phyloP scores from a whole-genome alignment of 2,113 vertebrate species.

The Balaeniceps rex region DNA sequence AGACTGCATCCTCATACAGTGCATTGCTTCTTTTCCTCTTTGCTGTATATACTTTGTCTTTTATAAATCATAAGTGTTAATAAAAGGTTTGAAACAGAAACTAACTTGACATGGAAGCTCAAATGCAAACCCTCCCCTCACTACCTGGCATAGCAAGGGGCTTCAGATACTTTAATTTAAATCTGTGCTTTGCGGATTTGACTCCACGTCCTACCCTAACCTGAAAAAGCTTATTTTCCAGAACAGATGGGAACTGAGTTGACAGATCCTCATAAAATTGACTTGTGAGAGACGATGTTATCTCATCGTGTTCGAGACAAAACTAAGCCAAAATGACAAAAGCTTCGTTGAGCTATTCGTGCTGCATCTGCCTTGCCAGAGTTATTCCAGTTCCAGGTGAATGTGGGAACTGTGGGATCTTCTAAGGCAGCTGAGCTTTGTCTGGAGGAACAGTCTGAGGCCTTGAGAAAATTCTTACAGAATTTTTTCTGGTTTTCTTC shows the following conservation, averaged over 20 bases:
- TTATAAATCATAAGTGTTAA: neutral
- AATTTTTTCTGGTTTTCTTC: neutral
- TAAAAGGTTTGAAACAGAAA: slow-evolving; percentile 6
- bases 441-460: neutral
- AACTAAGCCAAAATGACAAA: slow-evolving; percentile 28
- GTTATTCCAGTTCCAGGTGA: neutral
- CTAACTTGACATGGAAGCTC: neutral
- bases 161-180: neutral
- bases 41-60: neutral
- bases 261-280: slow-evolving; percentile 51
- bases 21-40: neutral
- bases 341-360: neutral
- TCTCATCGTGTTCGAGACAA: neutral
- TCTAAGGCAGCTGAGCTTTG: neutral
- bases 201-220: neutral
- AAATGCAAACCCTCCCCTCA: neutral
- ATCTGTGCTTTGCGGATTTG: neutral
- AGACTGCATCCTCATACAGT: neutral
- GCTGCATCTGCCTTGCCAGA: neutral
- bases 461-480: neutral
- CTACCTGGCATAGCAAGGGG: neutral
- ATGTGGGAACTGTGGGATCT: neutral
- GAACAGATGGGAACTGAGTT: slow-evolving; percentile 26
- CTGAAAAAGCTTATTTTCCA: slow-evolving; percentile 8
- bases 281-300: slow-evolving; percentile 32